Base-by-base conservation (phyloP, 2,888 invertebrate species). In the Bedellia somnulentella region DNA sequence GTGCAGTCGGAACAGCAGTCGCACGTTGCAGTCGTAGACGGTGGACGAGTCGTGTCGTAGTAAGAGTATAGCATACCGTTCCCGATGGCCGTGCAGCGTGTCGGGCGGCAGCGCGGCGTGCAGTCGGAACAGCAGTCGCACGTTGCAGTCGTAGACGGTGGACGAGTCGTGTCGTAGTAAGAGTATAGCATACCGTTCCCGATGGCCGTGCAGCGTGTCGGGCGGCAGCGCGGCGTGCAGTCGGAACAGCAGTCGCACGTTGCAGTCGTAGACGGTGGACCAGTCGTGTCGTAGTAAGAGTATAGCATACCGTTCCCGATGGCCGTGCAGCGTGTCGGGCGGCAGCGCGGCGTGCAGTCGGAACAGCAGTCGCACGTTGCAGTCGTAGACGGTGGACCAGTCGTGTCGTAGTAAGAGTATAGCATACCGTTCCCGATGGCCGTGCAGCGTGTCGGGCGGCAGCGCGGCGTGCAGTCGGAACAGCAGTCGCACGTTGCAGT, bases 221-320 rank as follows among this genome's bases (percentile, higher is more conserved):
- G 88, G 83, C 2, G 92, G 87, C 37, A 95, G 73, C 41, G 85
- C 83, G 54, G 89, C 86, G 67, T 99, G 98, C 37, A 99, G 80
- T 44, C 91, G 88, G 75, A 99, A 99, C 58, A 99, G 81, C 42
- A 98, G 86, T 49, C 97, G 93, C 35, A 99, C 98, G 47, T 91
- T 87, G 57, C 91, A n/a, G n/a, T n/a, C n/a, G n/a, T n/a, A n/a
- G n/a, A n/a, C n/a, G n/a, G n/a, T n/a, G n/a, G n/a, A n/a, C n/a
- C n/a, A n/a, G n/a, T n/a, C n/a, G n/a, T n/a, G n/a, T n/a, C n/a
- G n/a, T n/a, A n/a, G 3, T 2, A 5, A 8, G 21, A 6, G 15
- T 41, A 87, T 84, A 84, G 32, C 93, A 5, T 23, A 34, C 31
- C 78, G 62, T 93, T 94, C 10, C 89, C 92, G 37, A 56, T 91